A percentile compares a stretch with the other conserved stretches of the same genome.
Conservation (phyloP, 1,140 invertebrate genomes). For the Probaryconus sp. region DNA sequence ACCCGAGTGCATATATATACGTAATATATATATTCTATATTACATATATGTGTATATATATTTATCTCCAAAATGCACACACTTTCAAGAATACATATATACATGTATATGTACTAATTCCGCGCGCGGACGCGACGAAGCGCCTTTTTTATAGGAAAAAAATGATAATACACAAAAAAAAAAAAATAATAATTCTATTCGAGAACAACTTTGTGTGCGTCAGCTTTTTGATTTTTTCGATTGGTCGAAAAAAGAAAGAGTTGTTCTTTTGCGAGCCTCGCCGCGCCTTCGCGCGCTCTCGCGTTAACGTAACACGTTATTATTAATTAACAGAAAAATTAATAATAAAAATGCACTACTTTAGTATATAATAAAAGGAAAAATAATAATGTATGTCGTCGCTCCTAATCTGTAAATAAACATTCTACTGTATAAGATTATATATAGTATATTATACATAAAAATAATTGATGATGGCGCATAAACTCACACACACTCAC, state of each 20-base stretch:
- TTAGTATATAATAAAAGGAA: slow-evolving; percentile 66
- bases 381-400: slow-evolving; percentile 72
- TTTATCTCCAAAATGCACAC: slow-evolving; percentile 53
- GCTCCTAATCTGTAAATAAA: slow-evolving; percentile 74
- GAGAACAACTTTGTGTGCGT: too few relatives aligned
- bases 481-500: too few relatives aligned
- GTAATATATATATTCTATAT: slow-evolving; percentile 64
- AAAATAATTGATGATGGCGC: slow-evolving; percentile 16
- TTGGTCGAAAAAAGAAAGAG: slow-evolving; percentile 16
- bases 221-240: too few relatives aligned
- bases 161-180: too few relatives aligned
- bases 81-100: slow-evolving; percentile 58
- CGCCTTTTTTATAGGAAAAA: slow-evolving; percentile 4
- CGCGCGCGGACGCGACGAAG: slow-evolving; percentile 52
- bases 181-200: too few relatives aligned
- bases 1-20: slow-evolving; percentile 59
- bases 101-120: slow-evolving; percentile 61
- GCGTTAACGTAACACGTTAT: slow-evolving; percentile 61
- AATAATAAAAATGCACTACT: slow-evolving; percentile 69
- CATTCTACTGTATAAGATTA: slow-evolving; percentile 66
- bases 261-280: slow-evolving; percentile 37
- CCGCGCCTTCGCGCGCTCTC: slow-evolving; percentile 42
- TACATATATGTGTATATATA: slow-evolving; percentile 61
- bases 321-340: slow-evolving; percentile 67
- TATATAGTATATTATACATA: slow-evolving; percentile 51